phyloP scores from a whole-genome alignment of 2,797 vertebrate genomes.

The Tinamus major region DNA sequence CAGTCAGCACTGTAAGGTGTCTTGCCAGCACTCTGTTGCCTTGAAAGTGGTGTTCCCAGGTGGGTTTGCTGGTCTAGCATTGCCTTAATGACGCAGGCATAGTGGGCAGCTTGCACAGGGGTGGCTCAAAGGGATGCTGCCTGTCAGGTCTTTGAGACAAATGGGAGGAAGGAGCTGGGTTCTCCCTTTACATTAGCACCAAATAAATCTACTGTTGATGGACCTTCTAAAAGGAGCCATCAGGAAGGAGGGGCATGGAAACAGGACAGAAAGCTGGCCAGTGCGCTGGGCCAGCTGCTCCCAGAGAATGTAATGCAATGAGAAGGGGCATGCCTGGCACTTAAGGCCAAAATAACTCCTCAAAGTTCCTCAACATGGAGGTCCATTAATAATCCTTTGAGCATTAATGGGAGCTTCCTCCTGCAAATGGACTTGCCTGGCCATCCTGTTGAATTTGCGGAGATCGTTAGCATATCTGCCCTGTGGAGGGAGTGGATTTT shows the following conservation, averaged over 20 bases:
- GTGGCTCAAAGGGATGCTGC: no score
- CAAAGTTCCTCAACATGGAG: rapidly evolving
- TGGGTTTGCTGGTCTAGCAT: background rate
- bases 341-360: background rate
- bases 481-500: background rate
- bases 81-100: background rate
- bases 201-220: background rate
- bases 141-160: background rate
- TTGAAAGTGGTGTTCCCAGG: background rate
- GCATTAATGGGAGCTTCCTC: background rate
- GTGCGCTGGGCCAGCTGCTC: rapidly evolving
- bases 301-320: background rate
- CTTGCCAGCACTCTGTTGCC: background rate
- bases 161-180: background rate
- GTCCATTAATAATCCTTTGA: background rate
- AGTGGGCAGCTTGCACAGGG: background rate
- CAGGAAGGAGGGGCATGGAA: background rate
- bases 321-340: background rate
- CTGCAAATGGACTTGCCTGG: background rate
- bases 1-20: background rate
- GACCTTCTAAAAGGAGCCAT: background rate
- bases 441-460: background rate
- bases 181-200: background rate
- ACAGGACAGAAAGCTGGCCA: background rate
- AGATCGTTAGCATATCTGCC: background rate